phyloP scores from a whole-genome alignment of 2,113 vertebrate species.

The Vireo altiloquus region DNA sequence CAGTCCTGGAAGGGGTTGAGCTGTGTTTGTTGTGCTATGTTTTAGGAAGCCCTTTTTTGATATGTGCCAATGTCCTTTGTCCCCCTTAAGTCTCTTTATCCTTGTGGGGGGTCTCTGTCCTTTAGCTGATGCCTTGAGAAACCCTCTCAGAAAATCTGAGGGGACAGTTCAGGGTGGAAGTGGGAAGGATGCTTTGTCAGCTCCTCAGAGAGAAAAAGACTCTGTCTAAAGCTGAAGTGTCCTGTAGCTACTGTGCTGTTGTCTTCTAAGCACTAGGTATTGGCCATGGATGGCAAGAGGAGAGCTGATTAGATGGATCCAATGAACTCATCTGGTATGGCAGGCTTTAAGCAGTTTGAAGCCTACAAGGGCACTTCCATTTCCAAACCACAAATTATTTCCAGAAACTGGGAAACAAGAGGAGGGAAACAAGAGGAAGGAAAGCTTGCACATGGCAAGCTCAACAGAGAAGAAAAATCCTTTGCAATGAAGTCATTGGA shows the following conservation, averaged over 20 bases:
- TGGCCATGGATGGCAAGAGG: constrained; percentile 9
- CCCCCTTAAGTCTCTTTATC: constrained; percentile 1
- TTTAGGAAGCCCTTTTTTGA: constrained; percentile 42
- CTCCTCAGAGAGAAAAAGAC: background rate
- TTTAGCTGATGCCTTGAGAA: constrained; percentile 21
- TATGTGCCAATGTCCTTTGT: constrained; percentile 10
- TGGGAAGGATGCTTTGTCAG: background rate
- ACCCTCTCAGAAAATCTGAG: background rate
- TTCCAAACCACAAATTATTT: constrained; percentile 76
- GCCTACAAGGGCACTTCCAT: constrained; percentile 55
- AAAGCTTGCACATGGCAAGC: constrained; percentile 64
- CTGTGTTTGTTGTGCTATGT: constrained; percentile 18
- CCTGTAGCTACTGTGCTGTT: background rate
- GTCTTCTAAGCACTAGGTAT: constrained; percentile 7
- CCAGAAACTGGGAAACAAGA: constrained; percentile 70
- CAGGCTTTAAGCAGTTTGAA: constrained; percentile 63
- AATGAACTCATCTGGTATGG: constrained; percentile 53
- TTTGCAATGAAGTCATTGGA: constrained; percentile 69
- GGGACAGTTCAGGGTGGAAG: background rate
- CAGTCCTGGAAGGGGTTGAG: constrained; percentile 53
- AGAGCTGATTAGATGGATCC: constrained; percentile 38
- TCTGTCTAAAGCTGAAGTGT: background rate
- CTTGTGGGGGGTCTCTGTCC: background rate
- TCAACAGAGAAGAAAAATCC: constrained; percentile 57
- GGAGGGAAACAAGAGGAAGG: constrained; percentile 65